phyloP scores from a whole-genome alignment of 2,797 vertebrate species.

The Enteromius unitaeniatus region DNA sequence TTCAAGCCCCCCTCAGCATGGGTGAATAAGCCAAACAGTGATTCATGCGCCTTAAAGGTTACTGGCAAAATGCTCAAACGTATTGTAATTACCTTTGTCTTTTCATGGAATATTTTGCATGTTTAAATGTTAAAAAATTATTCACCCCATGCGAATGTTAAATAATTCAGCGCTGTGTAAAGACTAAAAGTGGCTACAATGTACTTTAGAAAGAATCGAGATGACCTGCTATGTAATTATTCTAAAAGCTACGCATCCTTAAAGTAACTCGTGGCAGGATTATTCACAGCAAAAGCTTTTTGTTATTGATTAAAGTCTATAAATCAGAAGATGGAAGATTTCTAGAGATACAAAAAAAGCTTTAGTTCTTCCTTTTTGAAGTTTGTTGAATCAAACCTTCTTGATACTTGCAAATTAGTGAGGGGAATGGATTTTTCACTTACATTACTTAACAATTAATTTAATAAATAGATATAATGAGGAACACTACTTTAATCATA shows the following conservation, averaged over 20 bases:
- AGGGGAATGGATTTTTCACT: constrained; percentile 7
- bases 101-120: constrained; percentile 40
- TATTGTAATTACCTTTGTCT: constrained; percentile 51
- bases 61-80: constrained; percentile 50
- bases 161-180: constrained; percentile 38
- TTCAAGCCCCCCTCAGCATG: constrained; percentile 34
- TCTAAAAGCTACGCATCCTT: constrained; percentile 32
- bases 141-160: constrained; percentile 20
- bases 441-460: constrained; percentile 6
- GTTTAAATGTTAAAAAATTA: constrained; percentile 42
- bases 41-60: constrained; percentile 51
- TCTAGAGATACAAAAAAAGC: constrained; percentile 4
- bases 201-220: constrained; percentile 24
- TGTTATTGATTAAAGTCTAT: constrained; percentile 29
- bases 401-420: constrained; percentile 30
- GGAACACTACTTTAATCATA: constrained; percentile 8
- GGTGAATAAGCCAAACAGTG: constrained; percentile 43
- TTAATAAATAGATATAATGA: constrained; percentile 14
- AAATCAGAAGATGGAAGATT: constrained; percentile 30
- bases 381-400: not conserved
- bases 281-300: not conserved
- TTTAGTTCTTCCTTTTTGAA: constrained; percentile 21
- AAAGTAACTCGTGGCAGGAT: constrained; percentile 4
- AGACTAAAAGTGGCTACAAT: constrained; percentile 32
- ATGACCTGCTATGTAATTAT: constrained; percentile 52